Evolutionary conservation across 2,797 vertebrate species (phyloP).

Genomic region (Aselliscus stoliczkanus): DNA sequence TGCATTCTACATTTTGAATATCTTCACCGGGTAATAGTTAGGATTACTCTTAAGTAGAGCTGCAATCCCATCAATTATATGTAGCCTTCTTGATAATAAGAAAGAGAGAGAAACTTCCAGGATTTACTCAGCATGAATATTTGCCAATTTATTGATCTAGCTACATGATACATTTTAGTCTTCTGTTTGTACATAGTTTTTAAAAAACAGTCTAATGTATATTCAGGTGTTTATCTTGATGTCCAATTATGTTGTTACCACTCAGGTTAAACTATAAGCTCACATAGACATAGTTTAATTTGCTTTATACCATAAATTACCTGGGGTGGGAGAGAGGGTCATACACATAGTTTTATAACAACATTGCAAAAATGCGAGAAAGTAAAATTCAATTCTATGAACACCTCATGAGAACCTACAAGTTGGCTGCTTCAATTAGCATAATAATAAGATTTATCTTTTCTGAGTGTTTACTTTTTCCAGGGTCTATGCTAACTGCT

Average conservation of each 20-base stretch:
- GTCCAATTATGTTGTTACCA: neutral
- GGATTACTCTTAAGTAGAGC: neutral
- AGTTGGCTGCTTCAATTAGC: neutral
- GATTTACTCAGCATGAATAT: neutral
- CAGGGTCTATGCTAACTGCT: neutral
- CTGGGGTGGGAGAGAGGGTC: rapidly evolving
- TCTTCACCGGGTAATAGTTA: neutral
- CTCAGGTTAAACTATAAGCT: neutral
- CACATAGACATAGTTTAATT: neutral
- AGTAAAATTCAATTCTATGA: neutral
- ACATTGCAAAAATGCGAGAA: neutral
- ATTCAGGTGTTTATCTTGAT: neutral
- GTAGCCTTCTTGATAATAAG: neutral
- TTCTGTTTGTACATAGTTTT: neutral
- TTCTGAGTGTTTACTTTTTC: neutral
- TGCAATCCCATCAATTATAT: neutral
- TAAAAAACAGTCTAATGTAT: neutral
- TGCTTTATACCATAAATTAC: constrained; percentile 17
- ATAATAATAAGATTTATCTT: neutral
- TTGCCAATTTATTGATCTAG: neutral
- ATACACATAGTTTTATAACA: constrained; percentile 1
- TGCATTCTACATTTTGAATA: neutral
- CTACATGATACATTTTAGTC: neutral
- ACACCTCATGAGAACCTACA: neutral
- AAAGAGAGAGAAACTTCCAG: neutral